Conservation (phyloP, 2,888 invertebrate species). For the Pyrrhia umbra region DNA sequence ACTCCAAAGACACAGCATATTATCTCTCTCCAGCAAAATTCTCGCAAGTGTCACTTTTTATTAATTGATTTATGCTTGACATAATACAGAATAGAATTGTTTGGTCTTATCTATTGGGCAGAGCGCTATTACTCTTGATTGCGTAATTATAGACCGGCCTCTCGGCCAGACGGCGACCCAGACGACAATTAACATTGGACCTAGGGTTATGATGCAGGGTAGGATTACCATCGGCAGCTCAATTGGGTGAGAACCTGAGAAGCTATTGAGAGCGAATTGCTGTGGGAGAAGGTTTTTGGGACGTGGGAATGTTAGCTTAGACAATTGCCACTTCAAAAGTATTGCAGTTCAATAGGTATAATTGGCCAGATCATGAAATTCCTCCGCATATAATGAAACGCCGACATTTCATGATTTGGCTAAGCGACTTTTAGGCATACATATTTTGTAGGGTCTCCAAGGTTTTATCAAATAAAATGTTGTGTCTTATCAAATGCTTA, state of each 20-base stretch:
- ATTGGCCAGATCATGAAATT: no score
- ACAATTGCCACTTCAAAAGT: background rate
- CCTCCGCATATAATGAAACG: no score
- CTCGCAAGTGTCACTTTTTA: slow-evolving; percentile 39
- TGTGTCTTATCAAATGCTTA: no score
- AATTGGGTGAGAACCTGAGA: slow-evolving; percentile 21
- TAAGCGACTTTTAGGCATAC: no score
- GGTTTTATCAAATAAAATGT: no score
- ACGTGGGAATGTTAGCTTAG: background rate
- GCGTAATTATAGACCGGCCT: slow-evolving; percentile 59
- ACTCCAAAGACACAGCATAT: background rate
- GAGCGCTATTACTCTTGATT: slow-evolving; percentile 61
- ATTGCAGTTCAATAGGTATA: no score
- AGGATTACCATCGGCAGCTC: slow-evolving; percentile 26
- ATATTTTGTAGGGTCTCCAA: no score
- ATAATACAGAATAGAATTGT: slow-evolving; percentile 41
- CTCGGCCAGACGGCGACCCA: slow-evolving; percentile 47
- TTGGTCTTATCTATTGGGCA: slow-evolving; percentile 52
- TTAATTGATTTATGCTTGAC: slow-evolving; percentile 38
- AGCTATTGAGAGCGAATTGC: slow-evolving; percentile 10
- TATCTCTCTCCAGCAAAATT: slow-evolving; percentile 27
- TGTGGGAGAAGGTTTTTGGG: slow-evolving; percentile 18
- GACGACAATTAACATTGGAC: slow-evolving; percentile 61
- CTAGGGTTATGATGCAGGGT: slow-evolving; percentile 49
- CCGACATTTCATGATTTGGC: no score